phyloP scores from a whole-genome alignment of 92 coral and sea anemone genomes.

The Muricea muricata region DNA sequence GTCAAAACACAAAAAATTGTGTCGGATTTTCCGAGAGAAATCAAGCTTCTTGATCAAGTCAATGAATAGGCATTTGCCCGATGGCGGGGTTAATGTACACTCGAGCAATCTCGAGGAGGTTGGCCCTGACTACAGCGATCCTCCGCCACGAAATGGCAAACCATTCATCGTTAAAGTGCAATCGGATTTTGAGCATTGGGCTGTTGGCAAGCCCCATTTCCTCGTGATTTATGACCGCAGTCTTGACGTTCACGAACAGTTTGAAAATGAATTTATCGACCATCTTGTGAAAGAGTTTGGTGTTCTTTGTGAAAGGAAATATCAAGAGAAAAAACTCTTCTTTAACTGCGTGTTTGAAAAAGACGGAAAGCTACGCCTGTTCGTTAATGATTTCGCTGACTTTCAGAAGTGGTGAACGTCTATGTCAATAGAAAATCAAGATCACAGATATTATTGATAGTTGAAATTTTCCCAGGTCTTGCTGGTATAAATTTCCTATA shows the following conservation, averaged over 20 bases:
- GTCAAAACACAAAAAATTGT: constrained; percentile 36
- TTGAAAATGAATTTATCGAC: not conserved
- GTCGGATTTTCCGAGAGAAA: constrained; percentile 23
- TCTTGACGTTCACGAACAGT: not conserved
- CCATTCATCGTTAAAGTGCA: constrained; percentile 45
- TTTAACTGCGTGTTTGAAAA: not conserved
- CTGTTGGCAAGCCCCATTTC: no score
- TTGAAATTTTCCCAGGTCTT: no score
- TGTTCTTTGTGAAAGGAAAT: not conserved
- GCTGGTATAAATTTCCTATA: no score
- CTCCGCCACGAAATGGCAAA: constrained; percentile 35
- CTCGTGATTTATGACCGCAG: not conserved
- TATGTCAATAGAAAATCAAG: no score
- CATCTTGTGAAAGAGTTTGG: not conserved
- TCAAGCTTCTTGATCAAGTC: not conserved
- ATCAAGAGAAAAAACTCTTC: not conserved
- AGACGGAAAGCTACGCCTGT: not conserved
- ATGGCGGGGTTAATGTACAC: no score
- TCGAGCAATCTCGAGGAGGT: no score
- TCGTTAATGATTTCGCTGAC: not conserved
- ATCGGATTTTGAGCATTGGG: no score
- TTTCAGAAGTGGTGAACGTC: not conserved
- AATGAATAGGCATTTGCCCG: no score
- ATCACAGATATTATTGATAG: no score
- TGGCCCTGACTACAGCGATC: constrained; percentile 25